These are phyloP conservation scores for Taeniopygia guttata DNA, from an alignment of 2,797 vertebrate species.

Conservation along the genomic window DNA sequence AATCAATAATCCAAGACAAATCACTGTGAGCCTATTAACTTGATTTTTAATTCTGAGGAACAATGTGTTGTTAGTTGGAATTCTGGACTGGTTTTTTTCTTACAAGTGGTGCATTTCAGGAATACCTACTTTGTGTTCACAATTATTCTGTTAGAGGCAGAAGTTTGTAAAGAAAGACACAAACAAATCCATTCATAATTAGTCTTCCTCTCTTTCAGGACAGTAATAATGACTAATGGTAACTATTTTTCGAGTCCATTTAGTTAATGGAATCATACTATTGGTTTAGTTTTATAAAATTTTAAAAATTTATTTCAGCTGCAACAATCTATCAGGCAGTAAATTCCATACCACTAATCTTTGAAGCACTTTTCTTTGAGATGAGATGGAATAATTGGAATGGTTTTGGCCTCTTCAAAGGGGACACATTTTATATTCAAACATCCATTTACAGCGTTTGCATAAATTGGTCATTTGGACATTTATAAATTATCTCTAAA, in stretches of 20 bases:
- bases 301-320: neutral
- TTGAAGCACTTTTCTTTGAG: neutral
- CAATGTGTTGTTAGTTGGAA: slow-evolving; percentile 34
- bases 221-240: slow-evolving; percentile 36
- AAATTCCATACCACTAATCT: neutral
- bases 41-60: slow-evolving; percentile 22
- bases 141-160: slow-evolving; percentile 5
- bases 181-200: slow-evolving; percentile 20
- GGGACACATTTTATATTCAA: neutral
- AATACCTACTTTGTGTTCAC: neutral
- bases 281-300: slow-evolving; percentile 11
- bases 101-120: neutral
- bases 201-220: slow-evolving; percentile 12
- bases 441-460: neutral
- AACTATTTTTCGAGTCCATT: slow-evolving; percentile 10
- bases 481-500: neutral
- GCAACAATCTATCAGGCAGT: neutral
- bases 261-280: slow-evolving; percentile 42
- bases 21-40: slow-evolving; percentile 29
- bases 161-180: neutral
- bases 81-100: neutral
- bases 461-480: neutral
- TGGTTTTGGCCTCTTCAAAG: neutral
- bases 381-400: neutral
- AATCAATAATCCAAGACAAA: slow-evolving; percentile 45